These are phyloP conservation scores for Lymantria dispar DNA, from an alignment of 2,888 invertebrate genomes.

Conservation along the genomic window DNA sequence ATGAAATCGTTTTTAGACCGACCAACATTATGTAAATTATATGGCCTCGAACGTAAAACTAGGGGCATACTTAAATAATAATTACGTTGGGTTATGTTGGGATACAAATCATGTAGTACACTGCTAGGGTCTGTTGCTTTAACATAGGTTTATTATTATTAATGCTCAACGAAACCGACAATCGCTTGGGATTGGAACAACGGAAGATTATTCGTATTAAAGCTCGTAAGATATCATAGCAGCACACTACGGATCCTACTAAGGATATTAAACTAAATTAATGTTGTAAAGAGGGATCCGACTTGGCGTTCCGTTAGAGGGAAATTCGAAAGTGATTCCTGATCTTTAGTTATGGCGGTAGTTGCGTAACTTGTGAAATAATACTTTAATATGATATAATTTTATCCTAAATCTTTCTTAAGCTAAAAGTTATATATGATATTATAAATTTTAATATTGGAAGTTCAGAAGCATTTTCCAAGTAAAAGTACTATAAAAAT, in stretches of 20 bases:
- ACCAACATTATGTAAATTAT: constrained; percentile 38
- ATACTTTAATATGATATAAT: constrained; percentile 7
- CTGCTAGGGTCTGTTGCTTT: constrained; percentile 25
- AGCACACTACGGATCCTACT: constrained; percentile 14
- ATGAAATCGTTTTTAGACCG: constrained; percentile 33
- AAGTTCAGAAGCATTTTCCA: too few species aligned
- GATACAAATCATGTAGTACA: constrained; percentile 38
- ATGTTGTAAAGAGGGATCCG: constrained; percentile 32
- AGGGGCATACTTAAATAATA: constrained; percentile 37
- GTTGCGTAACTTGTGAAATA: constrained; percentile 27
- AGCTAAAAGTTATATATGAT: too few species aligned
- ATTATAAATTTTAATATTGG: too few species aligned
- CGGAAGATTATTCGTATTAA: constrained; percentile 24
- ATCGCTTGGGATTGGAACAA: constrained; percentile 33
- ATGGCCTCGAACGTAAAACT: constrained; percentile 28
- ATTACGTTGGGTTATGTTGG: constrained; percentile 32
- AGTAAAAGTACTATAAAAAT: neutral
- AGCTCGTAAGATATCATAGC: constrained; percentile 31
- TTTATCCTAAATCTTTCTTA: neutral
- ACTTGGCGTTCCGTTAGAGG: constrained; percentile 10
- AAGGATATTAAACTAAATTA: constrained; percentile 34
- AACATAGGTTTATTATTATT: constrained; percentile 42
- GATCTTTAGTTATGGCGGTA: constrained; percentile 34
- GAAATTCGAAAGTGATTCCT: constrained; percentile 30
- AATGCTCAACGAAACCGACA: constrained; percentile 32